Conservation (phyloP, 2,797 vertebrate species). For the Myotis vivesi region DNA sequence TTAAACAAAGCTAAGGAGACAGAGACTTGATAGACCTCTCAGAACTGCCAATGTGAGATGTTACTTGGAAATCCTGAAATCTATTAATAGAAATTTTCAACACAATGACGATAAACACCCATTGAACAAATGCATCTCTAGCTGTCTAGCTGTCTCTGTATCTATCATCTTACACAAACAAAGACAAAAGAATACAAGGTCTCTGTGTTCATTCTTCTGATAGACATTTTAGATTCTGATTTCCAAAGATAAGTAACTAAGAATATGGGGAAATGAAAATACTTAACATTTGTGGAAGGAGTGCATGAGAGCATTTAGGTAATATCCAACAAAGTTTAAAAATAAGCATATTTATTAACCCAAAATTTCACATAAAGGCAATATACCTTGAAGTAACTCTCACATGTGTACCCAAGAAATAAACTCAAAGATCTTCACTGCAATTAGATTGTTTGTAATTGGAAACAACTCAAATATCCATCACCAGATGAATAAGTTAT, state of each 20-base stretch:
- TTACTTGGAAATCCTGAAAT: not conserved
- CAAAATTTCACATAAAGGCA: not conserved
- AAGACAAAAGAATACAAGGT: not conserved
- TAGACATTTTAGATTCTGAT: not conserved
- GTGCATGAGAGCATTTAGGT: not conserved
- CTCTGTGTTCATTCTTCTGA: not conserved
- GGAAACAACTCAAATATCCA: not conserved
- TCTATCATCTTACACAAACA: not conserved
- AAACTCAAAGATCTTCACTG: not conserved
- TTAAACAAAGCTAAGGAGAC: conserved; percentile 8
- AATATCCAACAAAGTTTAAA: not conserved
- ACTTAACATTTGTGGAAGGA: not conserved
- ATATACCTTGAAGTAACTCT: not conserved
- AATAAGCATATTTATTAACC: not conserved
- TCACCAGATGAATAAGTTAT: not conserved
- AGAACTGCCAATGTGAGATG: not conserved
- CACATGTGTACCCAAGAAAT: not conserved
- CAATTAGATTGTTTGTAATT: not conserved
- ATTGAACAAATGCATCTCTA: not conserved
- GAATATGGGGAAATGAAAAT: not conserved
- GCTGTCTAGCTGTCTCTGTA: not conserved
- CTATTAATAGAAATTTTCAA: not conserved
- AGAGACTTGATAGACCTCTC: not conserved
- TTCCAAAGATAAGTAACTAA: not conserved
- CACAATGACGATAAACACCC: not conserved